Evolutionary conservation across 1,140 invertebrate species (phyloP).

Genomic region (Reticulitermes speratus): DNA sequence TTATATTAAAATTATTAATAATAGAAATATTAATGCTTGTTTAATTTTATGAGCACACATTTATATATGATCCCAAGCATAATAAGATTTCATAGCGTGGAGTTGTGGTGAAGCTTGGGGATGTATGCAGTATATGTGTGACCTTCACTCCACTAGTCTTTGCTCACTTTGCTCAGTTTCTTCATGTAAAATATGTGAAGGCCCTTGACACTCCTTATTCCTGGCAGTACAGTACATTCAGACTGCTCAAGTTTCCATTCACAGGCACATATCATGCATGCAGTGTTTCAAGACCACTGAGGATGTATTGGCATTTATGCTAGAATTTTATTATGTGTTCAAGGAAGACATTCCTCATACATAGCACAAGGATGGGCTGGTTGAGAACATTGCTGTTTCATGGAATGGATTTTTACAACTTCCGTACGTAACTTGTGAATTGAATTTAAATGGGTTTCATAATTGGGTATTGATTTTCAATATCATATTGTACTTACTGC

Average conservation of each 20-base stretch:
- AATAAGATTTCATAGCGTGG: neutral
- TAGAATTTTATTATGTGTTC: neutral
- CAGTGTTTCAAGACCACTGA: neutral
- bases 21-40: neutral
- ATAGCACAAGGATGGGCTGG: neutral
- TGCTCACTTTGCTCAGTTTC: neutral
- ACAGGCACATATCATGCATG: neutral
- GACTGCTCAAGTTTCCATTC: neutral
- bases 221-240: neutral
- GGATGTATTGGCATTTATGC: neutral
- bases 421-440: neutral
- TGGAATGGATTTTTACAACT: neutral
- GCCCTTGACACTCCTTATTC: neutral
- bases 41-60: neutral
- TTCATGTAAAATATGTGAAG: neutral
- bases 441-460: too few relatives aligned
- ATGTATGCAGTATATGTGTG: neutral
- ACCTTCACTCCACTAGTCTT: neutral
- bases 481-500: too few relatives aligned
- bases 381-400: neutral
- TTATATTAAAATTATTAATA: neutral
- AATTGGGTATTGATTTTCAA: too few relatives aligned
- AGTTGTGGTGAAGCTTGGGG: neutral
- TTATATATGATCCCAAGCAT: neutral
- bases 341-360: neutral